These are phyloP conservation scores for Eumerus sabulonum DNA, from an alignment of 2,888 invertebrate species.

Conservation along the genomic window DNA sequence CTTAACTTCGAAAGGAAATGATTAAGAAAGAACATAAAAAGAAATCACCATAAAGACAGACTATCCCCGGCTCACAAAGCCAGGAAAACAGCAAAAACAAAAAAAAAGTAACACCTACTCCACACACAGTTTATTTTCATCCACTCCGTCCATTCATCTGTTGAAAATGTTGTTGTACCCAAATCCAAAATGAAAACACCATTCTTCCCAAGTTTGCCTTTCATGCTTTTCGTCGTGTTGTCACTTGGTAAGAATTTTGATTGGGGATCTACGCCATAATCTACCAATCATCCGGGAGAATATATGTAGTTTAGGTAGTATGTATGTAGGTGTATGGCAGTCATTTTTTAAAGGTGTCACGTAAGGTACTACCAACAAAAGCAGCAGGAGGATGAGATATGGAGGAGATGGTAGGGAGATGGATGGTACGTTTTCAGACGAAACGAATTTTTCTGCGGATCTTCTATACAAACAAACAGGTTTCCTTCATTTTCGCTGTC, in stretches of 20 bases:
- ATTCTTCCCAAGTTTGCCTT: constrained; percentile 24
- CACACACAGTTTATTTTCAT: constrained; percentile 4
- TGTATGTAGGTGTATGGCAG: constrained; percentile 2
- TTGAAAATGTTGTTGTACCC: too few relatives aligned
- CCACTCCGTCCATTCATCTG: too few relatives aligned
- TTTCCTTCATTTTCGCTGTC: constrained; percentile 30
- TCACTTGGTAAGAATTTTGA: constrained; percentile 61
- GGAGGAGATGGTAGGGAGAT: too few relatives aligned
- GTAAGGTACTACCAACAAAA: not conserved
- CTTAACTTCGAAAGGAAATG: too few relatives aligned
- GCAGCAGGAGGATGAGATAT: too few relatives aligned
- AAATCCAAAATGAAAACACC: constrained; percentile 19
- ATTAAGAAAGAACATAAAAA: too few relatives aligned
- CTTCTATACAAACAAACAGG: constrained; percentile 48
- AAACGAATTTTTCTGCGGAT: constrained; percentile 59
- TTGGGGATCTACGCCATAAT: constrained; percentile 7
- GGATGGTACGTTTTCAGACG: too few relatives aligned
- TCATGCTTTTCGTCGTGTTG: constrained; percentile 42
- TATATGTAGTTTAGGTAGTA: too few relatives aligned
- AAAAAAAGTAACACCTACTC: constrained; percentile 22
- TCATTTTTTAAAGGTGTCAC: not conserved
- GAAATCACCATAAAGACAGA: not conserved
- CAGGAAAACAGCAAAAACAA: not conserved
- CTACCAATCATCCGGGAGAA: constrained; percentile 11
- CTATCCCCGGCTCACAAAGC: constrained; percentile 2